Evolutionary conservation across 2,888 invertebrate species (phyloP).

Genomic region (Eulithis testata): DNA sequence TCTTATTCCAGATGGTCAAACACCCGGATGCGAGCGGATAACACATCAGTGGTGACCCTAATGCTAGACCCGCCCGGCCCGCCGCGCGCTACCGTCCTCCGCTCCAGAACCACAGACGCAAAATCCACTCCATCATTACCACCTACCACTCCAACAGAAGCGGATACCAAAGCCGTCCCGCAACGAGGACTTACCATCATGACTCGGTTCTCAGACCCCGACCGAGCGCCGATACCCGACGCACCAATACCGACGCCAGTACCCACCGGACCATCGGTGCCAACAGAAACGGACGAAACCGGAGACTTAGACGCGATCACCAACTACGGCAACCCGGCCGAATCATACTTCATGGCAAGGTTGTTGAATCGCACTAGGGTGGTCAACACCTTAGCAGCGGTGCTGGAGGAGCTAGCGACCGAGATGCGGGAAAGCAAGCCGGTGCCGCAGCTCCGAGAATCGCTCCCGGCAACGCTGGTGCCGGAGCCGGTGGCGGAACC

Average conservation of each 20-base stretch:
- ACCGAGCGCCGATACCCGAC: conserved; percentile 52
- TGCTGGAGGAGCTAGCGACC: conserved; percentile 68
- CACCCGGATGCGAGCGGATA: conserved; percentile 96
- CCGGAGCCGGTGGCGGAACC: conserved; percentile 41
- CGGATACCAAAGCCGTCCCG: conserved; percentile 55
- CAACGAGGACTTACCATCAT: conserved; percentile 79
- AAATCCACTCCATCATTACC: conserved; percentile 38
- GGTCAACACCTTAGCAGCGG: conserved; percentile 71
- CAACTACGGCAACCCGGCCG: conserved; percentile 79
- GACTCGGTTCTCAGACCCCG: conserved; percentile 76
- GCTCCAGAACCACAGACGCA: conserved; percentile 60
- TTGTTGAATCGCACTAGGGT: conserved; percentile 70
- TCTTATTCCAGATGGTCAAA: conserved; percentile 88
- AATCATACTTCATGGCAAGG: conserved; percentile 79
- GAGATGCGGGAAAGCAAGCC: conserved; percentile 39
- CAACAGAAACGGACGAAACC: conserved; percentile 39
- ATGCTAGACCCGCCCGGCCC: conserved; percentile 96
- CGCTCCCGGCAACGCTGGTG: conserved; percentile 39
- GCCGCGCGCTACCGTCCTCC: conserved; percentile 87
- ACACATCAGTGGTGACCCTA: conserved; percentile 96
- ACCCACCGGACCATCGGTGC: conserved; percentile 62
- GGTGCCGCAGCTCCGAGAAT: conserved; percentile 43
- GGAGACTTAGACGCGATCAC: conserved; percentile 59
- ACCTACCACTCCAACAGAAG: conserved; percentile 31
- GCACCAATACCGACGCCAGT: conserved; percentile 54